These are phyloP conservation scores for Mesembrinibis cayennensis DNA, from an alignment of 2,113 vertebrate genomes.

Conservation along the genomic window DNA sequence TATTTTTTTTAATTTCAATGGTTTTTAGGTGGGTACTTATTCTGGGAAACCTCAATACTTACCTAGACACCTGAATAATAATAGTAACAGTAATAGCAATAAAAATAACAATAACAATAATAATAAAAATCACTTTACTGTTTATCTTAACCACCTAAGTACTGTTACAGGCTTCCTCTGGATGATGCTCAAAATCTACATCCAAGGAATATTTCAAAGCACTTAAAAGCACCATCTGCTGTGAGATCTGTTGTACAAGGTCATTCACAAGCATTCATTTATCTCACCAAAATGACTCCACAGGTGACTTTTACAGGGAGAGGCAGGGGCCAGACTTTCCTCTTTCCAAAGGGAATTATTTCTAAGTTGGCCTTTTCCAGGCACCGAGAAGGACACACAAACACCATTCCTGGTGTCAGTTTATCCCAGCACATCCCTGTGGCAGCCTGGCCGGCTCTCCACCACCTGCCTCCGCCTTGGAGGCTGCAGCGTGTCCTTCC, in stretches of 20 bases:
- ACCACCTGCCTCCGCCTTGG: accelerated
- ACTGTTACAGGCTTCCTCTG: not conserved
- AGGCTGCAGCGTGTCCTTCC: not conserved
- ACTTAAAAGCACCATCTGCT: not conserved
- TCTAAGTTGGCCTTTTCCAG: not conserved
- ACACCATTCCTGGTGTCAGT: not conserved
- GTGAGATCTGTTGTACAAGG: not conserved
- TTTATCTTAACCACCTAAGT: not conserved
- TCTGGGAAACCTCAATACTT: not conserved
- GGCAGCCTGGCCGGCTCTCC: not conserved
- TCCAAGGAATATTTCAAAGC: not conserved
- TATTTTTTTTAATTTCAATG: not conserved
- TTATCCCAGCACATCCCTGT: not conserved
- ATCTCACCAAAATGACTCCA: not conserved
- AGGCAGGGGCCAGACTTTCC: not conserved
- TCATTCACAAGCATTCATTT: not conserved
- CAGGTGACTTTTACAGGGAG: not conserved
- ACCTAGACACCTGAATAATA: not conserved
- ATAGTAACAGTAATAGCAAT: not conserved
- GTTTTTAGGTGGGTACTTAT: not conserved
- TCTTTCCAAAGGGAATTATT: not conserved
- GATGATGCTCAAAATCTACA: not conserved
- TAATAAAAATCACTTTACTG: not conserved
- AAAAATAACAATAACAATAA: not conserved
- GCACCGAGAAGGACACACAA: not conserved